Conservation (phyloP, 2,113 vertebrate species). For the Crotalus helleri region DNA sequence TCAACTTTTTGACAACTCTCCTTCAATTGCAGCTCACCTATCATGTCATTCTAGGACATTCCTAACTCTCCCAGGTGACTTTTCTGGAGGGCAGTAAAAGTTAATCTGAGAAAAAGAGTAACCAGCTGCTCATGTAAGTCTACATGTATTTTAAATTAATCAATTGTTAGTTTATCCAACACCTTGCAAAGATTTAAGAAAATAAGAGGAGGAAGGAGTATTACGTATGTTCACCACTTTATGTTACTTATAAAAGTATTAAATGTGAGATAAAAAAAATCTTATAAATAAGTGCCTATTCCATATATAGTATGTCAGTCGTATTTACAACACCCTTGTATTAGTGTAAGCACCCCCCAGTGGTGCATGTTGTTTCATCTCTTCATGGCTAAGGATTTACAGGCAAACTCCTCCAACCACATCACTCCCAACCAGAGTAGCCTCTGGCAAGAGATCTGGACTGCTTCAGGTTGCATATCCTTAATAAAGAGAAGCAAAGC, state of each 20-base stretch:
- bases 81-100: neutral
- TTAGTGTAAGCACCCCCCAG: neutral
- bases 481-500: neutral
- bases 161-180: neutral
- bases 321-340: neutral
- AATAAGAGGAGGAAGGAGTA: neutral
- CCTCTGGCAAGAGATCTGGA: neutral
- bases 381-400: neutral
- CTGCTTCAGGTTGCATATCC: too few species aligned
- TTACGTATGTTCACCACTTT: neutral
- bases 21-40: neutral
- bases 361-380: too few species aligned
- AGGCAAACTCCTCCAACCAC: neutral
- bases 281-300: neutral
- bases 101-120: neutral
- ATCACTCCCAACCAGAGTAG: too few species aligned
- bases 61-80: neutral
- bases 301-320: too few species aligned
- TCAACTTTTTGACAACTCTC: neutral
- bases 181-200: neutral
- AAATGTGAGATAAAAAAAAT: neutral
- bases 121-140: neutral
- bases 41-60: neutral
- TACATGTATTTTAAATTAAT: neutral
- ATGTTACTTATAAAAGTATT: neutral